Evolutionary conservation across 2,797 vertebrate genomes (phyloP).

Genomic region (Sebastiscus albofasciatus): DNA sequence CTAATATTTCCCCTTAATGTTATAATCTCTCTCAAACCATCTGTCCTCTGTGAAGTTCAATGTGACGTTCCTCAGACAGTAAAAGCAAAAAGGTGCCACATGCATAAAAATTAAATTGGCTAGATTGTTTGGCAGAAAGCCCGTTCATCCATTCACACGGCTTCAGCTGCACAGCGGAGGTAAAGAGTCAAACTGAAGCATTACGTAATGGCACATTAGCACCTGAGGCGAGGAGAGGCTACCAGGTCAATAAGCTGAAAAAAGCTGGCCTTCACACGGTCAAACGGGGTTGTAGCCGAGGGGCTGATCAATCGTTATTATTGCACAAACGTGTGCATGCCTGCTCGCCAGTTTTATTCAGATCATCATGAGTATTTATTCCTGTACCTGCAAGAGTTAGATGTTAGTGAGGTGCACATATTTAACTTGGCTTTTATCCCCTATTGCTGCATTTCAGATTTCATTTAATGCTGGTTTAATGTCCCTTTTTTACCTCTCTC

Average conservation of each 20-base stretch:
- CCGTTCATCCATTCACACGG: not conserved
- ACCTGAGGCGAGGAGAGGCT: constrained; percentile 22
- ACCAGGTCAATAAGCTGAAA: constrained; percentile 47
- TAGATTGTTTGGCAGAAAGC: constrained; percentile 1
- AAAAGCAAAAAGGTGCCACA: not conserved
- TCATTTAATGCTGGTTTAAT: not conserved
- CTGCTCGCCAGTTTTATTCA: constrained; percentile 2
- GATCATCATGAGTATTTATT: not conserved
- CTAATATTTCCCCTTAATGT: not conserved
- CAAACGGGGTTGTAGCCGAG: constrained; percentile 18
- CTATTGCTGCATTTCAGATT: no score
- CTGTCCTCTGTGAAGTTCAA: constrained; percentile 10
- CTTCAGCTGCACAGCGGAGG: constrained; percentile 15
- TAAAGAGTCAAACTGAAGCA: constrained; percentile 28
- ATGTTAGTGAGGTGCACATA: not conserved
- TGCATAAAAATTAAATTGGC: not conserved
- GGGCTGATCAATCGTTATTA: constrained; percentile 47
- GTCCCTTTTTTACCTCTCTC: no score
- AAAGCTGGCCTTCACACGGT: constrained; percentile 48
- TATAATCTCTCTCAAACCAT: not conserved
- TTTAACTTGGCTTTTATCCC: not conserved
- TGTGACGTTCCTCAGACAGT: not conserved
- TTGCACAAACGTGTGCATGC: constrained; percentile 47
- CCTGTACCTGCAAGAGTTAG: not conserved
- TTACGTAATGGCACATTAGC: constrained; percentile 63